Evolutionary conservation across 2,113 vertebrate species (phyloP), one percentile per base, ranked within the genome.

Genomic region (Ia io): DNA sequence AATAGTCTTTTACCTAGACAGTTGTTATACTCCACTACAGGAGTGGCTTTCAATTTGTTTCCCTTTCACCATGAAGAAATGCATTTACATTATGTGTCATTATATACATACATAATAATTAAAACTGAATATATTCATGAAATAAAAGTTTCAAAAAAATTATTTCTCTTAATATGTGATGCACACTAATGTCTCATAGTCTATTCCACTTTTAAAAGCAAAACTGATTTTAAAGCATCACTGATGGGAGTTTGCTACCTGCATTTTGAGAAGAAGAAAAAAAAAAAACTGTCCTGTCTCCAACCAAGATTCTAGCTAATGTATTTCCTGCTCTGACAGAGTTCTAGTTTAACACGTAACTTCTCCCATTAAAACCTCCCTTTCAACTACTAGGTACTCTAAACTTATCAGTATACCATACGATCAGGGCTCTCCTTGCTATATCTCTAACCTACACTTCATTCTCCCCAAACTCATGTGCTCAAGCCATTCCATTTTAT

Each of bases 101-200:
- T 77, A 67, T 47, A 67, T 4, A 63, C 12, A 47, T 35, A 59
- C 4, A 69, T 49, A 89, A 80, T 74, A 92, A 82, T 76, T 94
- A 88, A 96, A 95, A 79, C 0, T 51, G 59, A 53, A 74, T 35
- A 74, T 70, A 84, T 70, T n/a, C 5, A 44, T 90, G 49, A 94
- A 96, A 84, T 59, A 85, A 90, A 93, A 80, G 16, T 94, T 90
- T 63, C 20, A 9, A 74, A 70, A 70, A 80, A 80, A 73, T 61
- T 56, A 67, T 30, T 70, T 47, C 59, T 94, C 25, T 65, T 59
- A 74, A 77, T 70, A 18, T 71, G 17, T n/a, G 32, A 59, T 78
- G 8, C 40, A 78, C 53, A 85, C 0, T n/a, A 56, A 61, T 37
- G 47, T 40, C 69, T 83, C 65, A 17, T 40, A 18, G 74, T 93